Percentiles rank a stretch among this genome's conserved stretches.
These are phyloP conservation scores for Periplaneta americana DNA, from an alignment of 1,140 invertebrate genomes.

Conservation along the genomic window DNA sequence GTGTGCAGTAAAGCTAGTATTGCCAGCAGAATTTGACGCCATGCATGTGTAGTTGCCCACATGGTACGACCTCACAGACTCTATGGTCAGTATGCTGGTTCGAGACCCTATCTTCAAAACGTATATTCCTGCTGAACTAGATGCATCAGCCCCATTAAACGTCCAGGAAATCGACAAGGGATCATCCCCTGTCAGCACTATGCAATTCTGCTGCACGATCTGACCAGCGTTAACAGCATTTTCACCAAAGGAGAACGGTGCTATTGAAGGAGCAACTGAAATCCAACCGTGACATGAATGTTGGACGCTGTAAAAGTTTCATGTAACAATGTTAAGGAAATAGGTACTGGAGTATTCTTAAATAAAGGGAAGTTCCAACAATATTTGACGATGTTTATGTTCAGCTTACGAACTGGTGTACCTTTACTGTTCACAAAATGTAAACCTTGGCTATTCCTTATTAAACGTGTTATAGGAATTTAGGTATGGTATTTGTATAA, in stretches of 20 bases:
- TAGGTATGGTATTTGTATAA: no score
- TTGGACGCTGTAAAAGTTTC: no score
- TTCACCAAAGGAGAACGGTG: constrained; percentile 20
- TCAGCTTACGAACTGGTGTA: no score
- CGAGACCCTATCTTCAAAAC: constrained; percentile 33
- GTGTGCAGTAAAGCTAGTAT: constrained; percentile 54
- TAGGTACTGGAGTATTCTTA: no score
- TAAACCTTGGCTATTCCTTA: no score
- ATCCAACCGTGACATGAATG: neutral
- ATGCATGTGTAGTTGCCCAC: constrained; percentile 23
- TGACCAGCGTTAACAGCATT: constrained; percentile 34
- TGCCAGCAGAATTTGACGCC: constrained; percentile 63
- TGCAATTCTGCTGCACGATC: constrained; percentile 33
- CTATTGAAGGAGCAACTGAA: constrained; percentile 19
- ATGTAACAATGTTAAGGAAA: no score
- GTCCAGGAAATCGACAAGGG: constrained; percentile 33
- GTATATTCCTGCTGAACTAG: constrained; percentile 20
- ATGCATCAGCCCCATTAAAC: constrained; percentile 29
- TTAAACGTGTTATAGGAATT: no score
- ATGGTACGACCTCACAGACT: constrained; percentile 29
- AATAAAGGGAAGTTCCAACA: no score
- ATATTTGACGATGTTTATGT: no score
- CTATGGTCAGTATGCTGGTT: constrained; percentile 39
- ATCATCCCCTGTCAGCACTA: constrained; percentile 34
- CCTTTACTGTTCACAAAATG: no score